Base-by-base conservation (phyloP, 2,888 invertebrate species). In the Ashinkailepas kermadecensis region DNA sequence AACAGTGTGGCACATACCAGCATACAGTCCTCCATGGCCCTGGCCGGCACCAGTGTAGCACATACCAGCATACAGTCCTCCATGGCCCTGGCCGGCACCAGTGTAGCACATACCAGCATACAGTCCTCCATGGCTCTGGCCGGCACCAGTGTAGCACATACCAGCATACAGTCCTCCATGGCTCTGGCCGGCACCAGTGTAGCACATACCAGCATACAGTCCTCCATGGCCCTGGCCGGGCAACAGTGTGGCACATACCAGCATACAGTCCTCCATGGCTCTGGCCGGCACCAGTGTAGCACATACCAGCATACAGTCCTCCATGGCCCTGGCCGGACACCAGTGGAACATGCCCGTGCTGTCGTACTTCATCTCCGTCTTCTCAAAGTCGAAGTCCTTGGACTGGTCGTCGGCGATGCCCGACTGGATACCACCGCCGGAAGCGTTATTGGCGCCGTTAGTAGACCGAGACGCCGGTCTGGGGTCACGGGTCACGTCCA, bases 301-400 rank as follows among this genome's bases (percentile, higher is more conserved):
- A 62, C 62, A 18, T 65, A 65, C 65, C 65, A 65, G 65, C 65
- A 65, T 65, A n/a, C 65, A n/a, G n/a, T 65, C 65, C 65, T 65
- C 65, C 65, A 65, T 65, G n/a, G 65, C 0, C 88, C 95, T 93
- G 83, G 97, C 96, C 82, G 97, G 97, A 88, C 97, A 97, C 99
- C 99, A 99, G 88, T 99, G 99, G 89, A 99, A 99, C 99, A 99
- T 99, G 85, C 99, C 99, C 84, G 99, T 99, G 85, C 97, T 97
- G 89, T 99, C 99, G 89, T 99, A 97, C 88, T 96, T 96, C 96
- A 96, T 97, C 91, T 96, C 96, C 89, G 96, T 96, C 91, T 96
- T 96, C 90, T 96, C 96, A 90, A 97, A 96, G 90, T 96, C 96
- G 89, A 96, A 96, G 89, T 97, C 96, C 89, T 96, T 96, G 85